Percentiles rank a stretch among this genome's conserved stretches.
Conservation (phyloP, 2,797 vertebrate species). For the Sebastolobus alascanus region DNA sequence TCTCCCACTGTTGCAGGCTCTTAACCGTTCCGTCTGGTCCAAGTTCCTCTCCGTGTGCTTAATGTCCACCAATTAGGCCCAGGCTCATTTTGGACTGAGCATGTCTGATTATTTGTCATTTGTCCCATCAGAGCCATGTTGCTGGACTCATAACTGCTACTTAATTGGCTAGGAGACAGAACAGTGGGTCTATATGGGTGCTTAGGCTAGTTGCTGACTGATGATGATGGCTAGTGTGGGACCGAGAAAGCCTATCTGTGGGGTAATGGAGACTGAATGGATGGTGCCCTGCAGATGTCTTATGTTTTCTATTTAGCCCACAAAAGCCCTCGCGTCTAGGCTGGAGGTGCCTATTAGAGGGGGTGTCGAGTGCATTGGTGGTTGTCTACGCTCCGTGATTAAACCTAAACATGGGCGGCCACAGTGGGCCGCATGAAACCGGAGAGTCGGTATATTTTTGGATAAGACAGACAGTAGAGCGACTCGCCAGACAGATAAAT, state of each 20-base stretch:
- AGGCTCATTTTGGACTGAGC: conserved; percentile 72
- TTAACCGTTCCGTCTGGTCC: conserved; percentile 62
- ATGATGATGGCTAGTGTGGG: conserved; percentile 77
- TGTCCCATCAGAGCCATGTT: conserved; percentile 74
- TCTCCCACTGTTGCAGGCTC: conserved; percentile 56
- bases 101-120: conserved; percentile 77
- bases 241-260: conserved; percentile 69
- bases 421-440: conserved; percentile 11
- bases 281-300: conserved; percentile 71
- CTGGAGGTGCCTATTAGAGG: conserved; percentile 62
- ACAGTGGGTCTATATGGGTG: conserved; percentile 68
- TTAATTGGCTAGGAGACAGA: conserved; percentile 79
- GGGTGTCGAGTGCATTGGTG: conserved; percentile 26
- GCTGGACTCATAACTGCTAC: conserved; percentile 72
- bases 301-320: conserved; percentile 64
- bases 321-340: conserved; percentile 51
- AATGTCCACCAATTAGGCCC: conserved; percentile 74
- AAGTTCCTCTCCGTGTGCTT: conserved; percentile 61
- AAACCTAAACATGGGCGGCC: conserved; percentile 35
- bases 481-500: conserved; percentile 32
- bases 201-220: conserved; percentile 73
- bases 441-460: conserved; percentile 28
- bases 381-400: conserved; percentile 47
- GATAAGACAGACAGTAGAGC: conserved; percentile 10
- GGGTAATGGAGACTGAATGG: conserved; percentile 75